Conservation (phyloP, 2,113 vertebrate genomes). For the Pluvianellus socialis region DNA sequence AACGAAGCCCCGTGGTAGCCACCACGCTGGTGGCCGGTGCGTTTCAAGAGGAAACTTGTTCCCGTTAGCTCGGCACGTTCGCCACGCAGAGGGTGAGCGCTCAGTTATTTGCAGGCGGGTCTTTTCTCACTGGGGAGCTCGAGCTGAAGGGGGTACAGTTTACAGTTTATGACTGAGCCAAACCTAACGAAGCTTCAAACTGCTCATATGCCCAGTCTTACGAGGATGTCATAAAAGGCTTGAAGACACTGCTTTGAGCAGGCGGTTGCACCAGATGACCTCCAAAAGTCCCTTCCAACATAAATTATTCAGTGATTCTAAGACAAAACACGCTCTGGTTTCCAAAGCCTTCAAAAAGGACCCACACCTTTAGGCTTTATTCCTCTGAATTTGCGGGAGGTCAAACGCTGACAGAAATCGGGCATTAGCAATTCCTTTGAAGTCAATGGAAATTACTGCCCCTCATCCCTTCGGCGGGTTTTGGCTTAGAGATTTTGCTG, state of each 20-base stretch:
- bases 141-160: neutral
- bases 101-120: neutral
- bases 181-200: neutral
- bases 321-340: neutral
- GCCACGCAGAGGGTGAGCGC: neutral
- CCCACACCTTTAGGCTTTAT: neutral
- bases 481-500: neutral
- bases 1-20: too few relatives aligned
- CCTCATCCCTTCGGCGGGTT: neutral
- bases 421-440: constrained; percentile 34
- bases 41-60: neutral
- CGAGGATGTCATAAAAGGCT: neutral
- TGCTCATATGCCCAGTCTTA: neutral
- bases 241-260: neutral
- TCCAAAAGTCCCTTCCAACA: constrained; percentile 8
- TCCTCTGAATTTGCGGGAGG: constrained; percentile 19
- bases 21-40: too few relatives aligned
- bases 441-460: neutral
- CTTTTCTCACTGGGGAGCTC: neutral
- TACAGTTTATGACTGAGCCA: neutral
- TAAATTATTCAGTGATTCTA: constrained; percentile 19
- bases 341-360: neutral
- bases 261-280: neutral
- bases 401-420: neutral
- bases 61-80: neutral